These are phyloP conservation scores for Channa argus DNA, from an alignment of 2,113 vertebrate species.

Conservation along the genomic window DNA sequence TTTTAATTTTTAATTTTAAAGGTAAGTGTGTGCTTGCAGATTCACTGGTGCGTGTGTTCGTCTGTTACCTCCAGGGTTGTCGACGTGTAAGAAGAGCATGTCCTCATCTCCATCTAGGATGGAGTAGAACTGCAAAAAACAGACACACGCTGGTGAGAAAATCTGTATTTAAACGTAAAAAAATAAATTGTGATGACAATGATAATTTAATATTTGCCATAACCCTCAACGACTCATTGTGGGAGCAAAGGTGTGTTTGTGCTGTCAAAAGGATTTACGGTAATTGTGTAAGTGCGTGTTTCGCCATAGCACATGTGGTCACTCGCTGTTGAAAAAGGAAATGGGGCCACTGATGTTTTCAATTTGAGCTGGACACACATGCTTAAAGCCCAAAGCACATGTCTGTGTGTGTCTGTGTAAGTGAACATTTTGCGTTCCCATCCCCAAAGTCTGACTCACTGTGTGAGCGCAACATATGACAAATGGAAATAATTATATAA, in stretches of 20 bases:
- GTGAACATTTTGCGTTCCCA: neutral
- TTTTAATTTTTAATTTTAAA: neutral
- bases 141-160: slow-evolving; percentile 30
- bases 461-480: neutral
- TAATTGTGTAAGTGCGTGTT: neutral
- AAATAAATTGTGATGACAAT: slow-evolving; percentile 30
- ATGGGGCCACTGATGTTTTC: slow-evolving; percentile 12
- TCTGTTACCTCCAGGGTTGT: slow-evolving; percentile 84
- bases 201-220: slow-evolving; percentile 23
- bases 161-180: neutral
- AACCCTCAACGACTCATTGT: slow-evolving; percentile 50
- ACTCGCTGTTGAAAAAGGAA: slow-evolving; percentile 44
- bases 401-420: neutral
- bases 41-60: neutral
- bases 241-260: slow-evolving; percentile 66
- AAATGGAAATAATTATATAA: neutral
- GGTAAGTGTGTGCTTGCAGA: neutral
- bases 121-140: slow-evolving; percentile 84
- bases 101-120: slow-evolving; percentile 86
- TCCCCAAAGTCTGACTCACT: too few species aligned
- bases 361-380: neutral
- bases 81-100: slow-evolving; percentile 88
- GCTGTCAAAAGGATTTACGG: slow-evolving; percentile 57
- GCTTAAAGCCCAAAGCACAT: neutral
- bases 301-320: slow-evolving; percentile 27